Conservation (phyloP, 2,888 invertebrate species). For the Julus scandinavius region DNA sequence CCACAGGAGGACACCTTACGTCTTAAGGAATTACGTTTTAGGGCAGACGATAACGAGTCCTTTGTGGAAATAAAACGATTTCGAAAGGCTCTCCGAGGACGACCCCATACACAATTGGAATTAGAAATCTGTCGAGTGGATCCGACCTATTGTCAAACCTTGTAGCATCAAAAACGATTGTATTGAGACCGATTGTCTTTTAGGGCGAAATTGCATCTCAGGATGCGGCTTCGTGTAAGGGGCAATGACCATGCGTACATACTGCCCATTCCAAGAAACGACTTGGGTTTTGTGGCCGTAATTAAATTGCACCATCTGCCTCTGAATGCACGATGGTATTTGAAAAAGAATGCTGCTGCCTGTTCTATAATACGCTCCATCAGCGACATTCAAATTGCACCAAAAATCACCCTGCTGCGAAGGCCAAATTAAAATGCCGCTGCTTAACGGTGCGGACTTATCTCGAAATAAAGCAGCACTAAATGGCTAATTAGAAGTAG, state of each 20-base stretch:
- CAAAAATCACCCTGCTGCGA: not conserved
- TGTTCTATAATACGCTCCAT: not conserved
- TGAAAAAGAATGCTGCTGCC: not conserved
- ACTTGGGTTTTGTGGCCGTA: slow-evolving; percentile 1
- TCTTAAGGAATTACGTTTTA: slow-evolving; percentile 41
- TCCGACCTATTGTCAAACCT: slow-evolving; percentile 8
- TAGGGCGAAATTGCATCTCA: not conserved
- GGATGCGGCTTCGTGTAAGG: not conserved
- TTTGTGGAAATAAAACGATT: slow-evolving; percentile 42
- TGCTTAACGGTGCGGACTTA: not conserved
- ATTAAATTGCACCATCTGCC: slow-evolving; percentile 22
- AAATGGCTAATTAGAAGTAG: slow-evolving; percentile 11
- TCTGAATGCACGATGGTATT: not conserved
- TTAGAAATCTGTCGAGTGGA: slow-evolving; percentile 42
- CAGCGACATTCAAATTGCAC: not conserved
- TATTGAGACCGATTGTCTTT: slow-evolving; percentile 28
- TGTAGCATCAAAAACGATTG: slow-evolving; percentile 30
- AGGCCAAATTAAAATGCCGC: not conserved
- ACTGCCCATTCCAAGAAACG: slow-evolving; percentile 3
- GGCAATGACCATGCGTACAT: not conserved
- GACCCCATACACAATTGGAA: slow-evolving; percentile 22
- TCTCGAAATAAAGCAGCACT: not conserved
- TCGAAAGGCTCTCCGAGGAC: slow-evolving; percentile 36
- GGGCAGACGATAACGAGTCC: slow-evolving; percentile 10
- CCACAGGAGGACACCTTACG: slow-evolving; percentile 27